A percentile compares a stretch with the other conserved stretches of the same genome.
Conservation (phyloP, 2,113 vertebrate genomes). For the Motacilla alba region DNA sequence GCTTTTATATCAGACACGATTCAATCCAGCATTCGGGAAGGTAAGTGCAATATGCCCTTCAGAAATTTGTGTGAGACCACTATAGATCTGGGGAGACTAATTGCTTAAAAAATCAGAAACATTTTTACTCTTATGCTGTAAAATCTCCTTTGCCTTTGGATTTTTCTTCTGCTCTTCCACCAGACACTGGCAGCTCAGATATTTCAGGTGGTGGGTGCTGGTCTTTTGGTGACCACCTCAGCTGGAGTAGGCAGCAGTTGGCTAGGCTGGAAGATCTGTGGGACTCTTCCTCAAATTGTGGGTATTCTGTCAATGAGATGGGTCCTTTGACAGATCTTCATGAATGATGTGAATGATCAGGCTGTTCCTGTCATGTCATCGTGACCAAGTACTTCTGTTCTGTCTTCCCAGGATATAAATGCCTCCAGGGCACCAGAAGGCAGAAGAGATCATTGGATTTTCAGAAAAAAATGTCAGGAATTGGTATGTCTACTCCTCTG, state of each 20-base stretch:
- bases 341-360: neutral
- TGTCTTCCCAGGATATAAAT: slow-evolving; percentile 49
- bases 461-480: neutral
- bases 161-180: neutral
- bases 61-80: neutral
- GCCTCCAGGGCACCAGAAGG: neutral
- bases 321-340: neutral
- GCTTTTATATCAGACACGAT: slow-evolving; percentile 39
- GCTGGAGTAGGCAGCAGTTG: neutral
- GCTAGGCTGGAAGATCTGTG: neutral
- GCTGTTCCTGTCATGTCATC: neutral
- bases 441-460: slow-evolving; percentile 52
- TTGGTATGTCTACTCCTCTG: slow-evolving; percentile 37
- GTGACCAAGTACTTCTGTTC: neutral
- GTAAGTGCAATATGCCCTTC: neutral
- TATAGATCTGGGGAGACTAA: neutral
- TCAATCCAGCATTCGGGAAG: neutral
- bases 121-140: neutral
- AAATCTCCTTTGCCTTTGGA: neutral
- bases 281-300: neutral
- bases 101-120: neutral
- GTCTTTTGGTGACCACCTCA: neutral
- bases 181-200: neutral
- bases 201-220: neutral
- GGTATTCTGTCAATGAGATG: neutral